These are phyloP conservation scores for Phoenoteleia sp. DNA, from an alignment of 2,888 invertebrate species.

Conservation along the genomic window DNA sequence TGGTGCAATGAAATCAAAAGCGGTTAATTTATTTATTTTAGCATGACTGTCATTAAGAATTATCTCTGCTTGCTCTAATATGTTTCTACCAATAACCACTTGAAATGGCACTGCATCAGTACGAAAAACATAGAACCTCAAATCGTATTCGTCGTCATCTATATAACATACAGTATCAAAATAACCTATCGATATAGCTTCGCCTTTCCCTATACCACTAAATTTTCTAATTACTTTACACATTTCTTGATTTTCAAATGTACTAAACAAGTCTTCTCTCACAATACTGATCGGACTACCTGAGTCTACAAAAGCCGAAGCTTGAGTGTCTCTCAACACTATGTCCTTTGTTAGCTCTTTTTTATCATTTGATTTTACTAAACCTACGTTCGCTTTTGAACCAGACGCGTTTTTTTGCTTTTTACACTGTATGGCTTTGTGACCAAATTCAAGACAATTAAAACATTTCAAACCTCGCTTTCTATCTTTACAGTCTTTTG, in stretches of 20 bases:
- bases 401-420: neutral
- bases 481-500: neutral
- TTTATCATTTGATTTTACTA: neutral
- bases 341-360: neutral
- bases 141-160: constrained; percentile 6
- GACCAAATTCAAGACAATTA: neutral
- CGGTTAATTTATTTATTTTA: too few species aligned
- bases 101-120: constrained; percentile 13
- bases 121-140: constrained; percentile 15
- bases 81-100: constrained; percentile 26
- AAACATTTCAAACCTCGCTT: neutral
- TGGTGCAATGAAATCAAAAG: neutral
- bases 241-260: neutral
- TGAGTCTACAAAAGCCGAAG: constrained; percentile 12
- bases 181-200: constrained; percentile 13
- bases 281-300: constrained; percentile 29
- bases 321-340: neutral
- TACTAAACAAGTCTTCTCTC: neutral
- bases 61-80: constrained; percentile 2
- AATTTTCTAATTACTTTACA: too few species aligned
- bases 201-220: constrained; percentile 35
- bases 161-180: neutral
- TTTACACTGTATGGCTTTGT: neutral
- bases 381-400: neutral
- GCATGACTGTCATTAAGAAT: too few species aligned